phyloP scores from a whole-genome alignment of 2,797 vertebrate genomes.

The Onychomys leucogaster region DNA sequence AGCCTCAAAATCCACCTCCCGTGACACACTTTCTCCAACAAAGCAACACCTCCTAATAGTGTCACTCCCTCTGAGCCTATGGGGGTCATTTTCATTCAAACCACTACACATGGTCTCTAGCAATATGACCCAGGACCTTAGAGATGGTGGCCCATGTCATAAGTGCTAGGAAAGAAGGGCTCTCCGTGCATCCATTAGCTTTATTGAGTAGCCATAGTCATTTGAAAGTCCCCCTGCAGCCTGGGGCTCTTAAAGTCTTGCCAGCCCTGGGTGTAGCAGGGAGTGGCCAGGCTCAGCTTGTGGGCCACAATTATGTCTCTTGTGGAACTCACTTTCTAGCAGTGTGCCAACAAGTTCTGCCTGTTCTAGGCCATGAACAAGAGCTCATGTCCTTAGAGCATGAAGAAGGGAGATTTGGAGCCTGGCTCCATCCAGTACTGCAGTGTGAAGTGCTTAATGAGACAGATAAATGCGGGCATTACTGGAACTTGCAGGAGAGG shows the following conservation, averaged over 20 bases:
- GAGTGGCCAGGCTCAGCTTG: not conserved
- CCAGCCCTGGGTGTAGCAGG: not conserved
- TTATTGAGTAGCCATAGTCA: not conserved
- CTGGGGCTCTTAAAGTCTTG: not conserved
- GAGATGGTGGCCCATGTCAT: not conserved
- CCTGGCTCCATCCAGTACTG: constrained; percentile 3
- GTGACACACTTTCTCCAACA: not conserved
- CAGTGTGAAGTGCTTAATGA: constrained; percentile 10
- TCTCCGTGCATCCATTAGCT: not conserved
- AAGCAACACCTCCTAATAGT: not conserved
- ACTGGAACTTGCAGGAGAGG: constrained; percentile 38
- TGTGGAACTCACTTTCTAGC: not conserved
- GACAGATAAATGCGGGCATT: constrained; percentile 31
- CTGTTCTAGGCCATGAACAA: not conserved
- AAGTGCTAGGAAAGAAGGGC: not conserved
- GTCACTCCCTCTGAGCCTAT: not conserved
- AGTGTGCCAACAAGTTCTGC: not conserved
- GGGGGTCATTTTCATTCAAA: not conserved
- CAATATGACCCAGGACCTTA: not conserved
- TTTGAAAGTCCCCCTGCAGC: not conserved
- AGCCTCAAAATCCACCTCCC: not conserved
- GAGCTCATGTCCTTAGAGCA: constrained; percentile 10
- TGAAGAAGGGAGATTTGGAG: constrained; percentile 27
- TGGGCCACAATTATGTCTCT: not conserved
- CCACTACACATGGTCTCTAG: not conserved